A percentile compares a stretch with the other conserved stretches of the same genome.
Conservation (phyloP, 2,888 invertebrate genomes). For the Dicycla oo region DNA sequence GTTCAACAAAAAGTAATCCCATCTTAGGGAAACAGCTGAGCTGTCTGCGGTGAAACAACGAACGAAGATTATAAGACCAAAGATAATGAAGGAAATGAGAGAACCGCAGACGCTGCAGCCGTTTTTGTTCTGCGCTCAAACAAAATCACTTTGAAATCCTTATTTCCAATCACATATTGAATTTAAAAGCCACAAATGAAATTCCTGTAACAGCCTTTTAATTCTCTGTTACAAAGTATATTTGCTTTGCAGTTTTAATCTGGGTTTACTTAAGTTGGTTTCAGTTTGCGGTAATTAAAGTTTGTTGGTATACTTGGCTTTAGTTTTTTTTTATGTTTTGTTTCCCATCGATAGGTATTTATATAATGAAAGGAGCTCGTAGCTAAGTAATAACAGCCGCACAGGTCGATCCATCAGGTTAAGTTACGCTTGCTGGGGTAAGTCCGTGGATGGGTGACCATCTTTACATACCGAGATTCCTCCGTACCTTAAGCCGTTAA, state of each 20-base stretch:
- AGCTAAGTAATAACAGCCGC: too few relatives aligned
- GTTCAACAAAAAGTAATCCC: constrained; percentile 39
- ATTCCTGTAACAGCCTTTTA: constrained; percentile 31
- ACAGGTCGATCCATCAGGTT: too few relatives aligned
- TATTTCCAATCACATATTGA: constrained; percentile 59
- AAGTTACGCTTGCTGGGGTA: too few relatives aligned
- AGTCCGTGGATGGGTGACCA: too few relatives aligned
- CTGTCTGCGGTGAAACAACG: constrained; percentile 54
- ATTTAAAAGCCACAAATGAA: constrained; percentile 44
- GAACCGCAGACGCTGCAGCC: constrained; percentile 54
- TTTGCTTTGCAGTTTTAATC: constrained; percentile 26
- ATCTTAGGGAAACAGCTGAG: constrained; percentile 46
- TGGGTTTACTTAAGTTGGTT: neutral
- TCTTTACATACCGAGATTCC: too few relatives aligned
- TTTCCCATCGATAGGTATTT: neutral
- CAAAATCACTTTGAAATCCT: constrained; percentile 65
- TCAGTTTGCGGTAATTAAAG: neutral
- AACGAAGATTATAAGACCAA: constrained; percentile 49
- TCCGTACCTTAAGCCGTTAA: too few relatives aligned
- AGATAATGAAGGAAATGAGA: constrained; percentile 67
- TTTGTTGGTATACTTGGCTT: neutral
- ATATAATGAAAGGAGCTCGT: too few relatives aligned
- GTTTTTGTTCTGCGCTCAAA: constrained; percentile 56
- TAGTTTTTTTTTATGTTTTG: neutral
- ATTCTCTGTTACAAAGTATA: constrained; percentile 6